phyloP scores from a whole-genome alignment of 2,888 invertebrate genomes.

The Protodeltote pygarga region DNA sequence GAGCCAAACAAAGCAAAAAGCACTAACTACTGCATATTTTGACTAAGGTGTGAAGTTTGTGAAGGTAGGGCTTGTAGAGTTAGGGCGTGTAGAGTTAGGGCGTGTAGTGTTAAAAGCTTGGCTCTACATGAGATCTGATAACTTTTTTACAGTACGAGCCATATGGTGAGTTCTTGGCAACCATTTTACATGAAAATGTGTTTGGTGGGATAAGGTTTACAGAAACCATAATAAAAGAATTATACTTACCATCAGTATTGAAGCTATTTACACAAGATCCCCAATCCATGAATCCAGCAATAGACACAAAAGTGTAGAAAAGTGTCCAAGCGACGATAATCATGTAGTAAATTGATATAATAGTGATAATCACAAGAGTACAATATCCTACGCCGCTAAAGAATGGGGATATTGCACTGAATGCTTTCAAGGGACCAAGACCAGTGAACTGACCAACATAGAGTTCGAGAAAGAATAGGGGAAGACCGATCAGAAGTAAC shows the following conservation, averaged over 20 bases:
- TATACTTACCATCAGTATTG: constrained; percentile 87
- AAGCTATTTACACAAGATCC: constrained; percentile 89
- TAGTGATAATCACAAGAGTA: constrained; percentile 90
- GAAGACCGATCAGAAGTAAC: constrained; percentile 92
- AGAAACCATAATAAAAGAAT: too few species aligned
- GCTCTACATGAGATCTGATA: too few species aligned
- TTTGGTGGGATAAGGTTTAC: too few species aligned
- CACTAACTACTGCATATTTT: too few species aligned
- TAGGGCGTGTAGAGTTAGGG: too few species aligned
- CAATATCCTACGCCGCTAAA: constrained; percentile 89
- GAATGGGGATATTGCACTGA: constrained; percentile 88
- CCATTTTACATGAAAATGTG: too few species aligned
- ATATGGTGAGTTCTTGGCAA: too few species aligned
- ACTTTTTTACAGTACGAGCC: too few species aligned
- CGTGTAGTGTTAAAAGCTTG: too few species aligned
- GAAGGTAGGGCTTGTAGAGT: too few species aligned
- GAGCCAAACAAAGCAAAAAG: too few species aligned
- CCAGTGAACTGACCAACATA: constrained; percentile 93
- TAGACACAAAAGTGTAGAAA: constrained; percentile 91
- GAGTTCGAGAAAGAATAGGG: constrained; percentile 93
- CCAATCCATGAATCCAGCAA: constrained; percentile 89
- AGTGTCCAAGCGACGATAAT: constrained; percentile 92
- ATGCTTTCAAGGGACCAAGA: constrained; percentile 90
- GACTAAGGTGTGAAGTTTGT: too few species aligned
- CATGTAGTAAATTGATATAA: constrained; percentile 93